Percentiles rank a stretch among this genome's conserved stretches.
Evolutionary conservation across 2,888 invertebrate species (phyloP).

Genomic region (Antitype chi): DNA sequence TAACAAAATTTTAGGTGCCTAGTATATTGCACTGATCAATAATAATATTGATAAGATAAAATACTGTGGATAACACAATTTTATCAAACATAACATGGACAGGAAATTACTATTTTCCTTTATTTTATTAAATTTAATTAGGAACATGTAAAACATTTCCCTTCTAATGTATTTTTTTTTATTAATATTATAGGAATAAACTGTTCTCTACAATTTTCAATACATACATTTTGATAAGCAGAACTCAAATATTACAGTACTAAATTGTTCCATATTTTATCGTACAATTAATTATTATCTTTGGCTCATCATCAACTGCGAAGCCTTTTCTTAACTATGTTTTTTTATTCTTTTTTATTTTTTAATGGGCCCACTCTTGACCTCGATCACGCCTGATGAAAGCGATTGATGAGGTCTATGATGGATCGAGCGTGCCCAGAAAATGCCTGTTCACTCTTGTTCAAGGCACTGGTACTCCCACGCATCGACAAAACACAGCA

Average conservation of each 20-base stretch:
- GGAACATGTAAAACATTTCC: not conserved
- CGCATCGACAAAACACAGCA: too few relatives aligned
- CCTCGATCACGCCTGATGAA: too few relatives aligned
- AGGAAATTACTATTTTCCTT: not conserved
- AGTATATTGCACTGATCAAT: constrained; percentile 18
- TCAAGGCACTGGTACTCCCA: too few relatives aligned
- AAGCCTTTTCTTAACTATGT: too few relatives aligned
- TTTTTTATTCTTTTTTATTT: too few relatives aligned
- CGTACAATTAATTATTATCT: too few relatives aligned
- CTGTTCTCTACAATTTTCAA: not conserved
- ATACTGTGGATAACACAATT: not conserved
- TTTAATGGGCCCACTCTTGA: too few relatives aligned
- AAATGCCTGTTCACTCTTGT: too few relatives aligned
- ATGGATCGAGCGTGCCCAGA: too few relatives aligned
- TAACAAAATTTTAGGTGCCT: not conserved
- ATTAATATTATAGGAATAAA: not conserved
- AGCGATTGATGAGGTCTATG: too few relatives aligned
- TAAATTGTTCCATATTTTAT: not conserved
- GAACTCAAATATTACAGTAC: not conserved
- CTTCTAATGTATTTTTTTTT: not conserved
- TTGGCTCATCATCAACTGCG: too few relatives aligned
- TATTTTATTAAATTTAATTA: constrained; percentile 3
- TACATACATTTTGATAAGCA: not conserved
- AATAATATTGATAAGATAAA: constrained; percentile 15
- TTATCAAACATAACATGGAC: constrained; percentile 7